Evolutionary conservation across 2,113 vertebrate species (phyloP), one percentile per base, ranked within the genome.

Genomic region (Sphaerodactylus townsendi): DNA sequence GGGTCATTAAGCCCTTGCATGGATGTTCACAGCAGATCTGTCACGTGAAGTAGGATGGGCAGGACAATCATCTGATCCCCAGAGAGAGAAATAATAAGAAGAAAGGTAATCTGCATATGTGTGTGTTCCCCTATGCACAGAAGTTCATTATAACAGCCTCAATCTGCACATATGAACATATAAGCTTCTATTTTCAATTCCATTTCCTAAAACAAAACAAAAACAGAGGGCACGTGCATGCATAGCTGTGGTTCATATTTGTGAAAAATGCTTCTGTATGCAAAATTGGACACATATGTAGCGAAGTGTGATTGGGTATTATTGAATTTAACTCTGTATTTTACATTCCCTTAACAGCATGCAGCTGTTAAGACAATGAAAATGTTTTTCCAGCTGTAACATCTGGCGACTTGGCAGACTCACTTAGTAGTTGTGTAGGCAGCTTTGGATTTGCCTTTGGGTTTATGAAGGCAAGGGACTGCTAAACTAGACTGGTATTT

Each of bases 371-470:
- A 93, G 87, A 92, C 66, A 75, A 93, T 92, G 85, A 87, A 88
- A 88, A 86, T 62, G 35, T 85, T 85, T 92, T 68, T 82, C 76
- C 83, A 86, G 78, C 62, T 89, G 76, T 68, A 88, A 89, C 91
- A 87, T 88, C 85, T 92, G 89, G 86, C 75, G 90, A 76, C 88
- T 93, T 92, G 90, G 92, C 87, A 93, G 83, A 90, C 81, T 91
- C 78, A 85, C 86, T 88, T 86, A 79, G 72, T 81, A 92, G 86
- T 76, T 87, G 73, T 33, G 25, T 46, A 83, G 81, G 90, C 90
- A 93, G 90, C 84, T 85, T 85, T 75, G 30, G 56, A 78, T 91
- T 88, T 92, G 87, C 83, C 92, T 93, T 87, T 92, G 88, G 94
- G 87, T 86, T 85, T 91, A 83, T 90, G 85, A 94, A 93, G 87